These are phyloP conservation scores for Haemorhous mexicanus DNA, from an alignment of 2,113 vertebrate genomes.

Conservation along the genomic window DNA sequence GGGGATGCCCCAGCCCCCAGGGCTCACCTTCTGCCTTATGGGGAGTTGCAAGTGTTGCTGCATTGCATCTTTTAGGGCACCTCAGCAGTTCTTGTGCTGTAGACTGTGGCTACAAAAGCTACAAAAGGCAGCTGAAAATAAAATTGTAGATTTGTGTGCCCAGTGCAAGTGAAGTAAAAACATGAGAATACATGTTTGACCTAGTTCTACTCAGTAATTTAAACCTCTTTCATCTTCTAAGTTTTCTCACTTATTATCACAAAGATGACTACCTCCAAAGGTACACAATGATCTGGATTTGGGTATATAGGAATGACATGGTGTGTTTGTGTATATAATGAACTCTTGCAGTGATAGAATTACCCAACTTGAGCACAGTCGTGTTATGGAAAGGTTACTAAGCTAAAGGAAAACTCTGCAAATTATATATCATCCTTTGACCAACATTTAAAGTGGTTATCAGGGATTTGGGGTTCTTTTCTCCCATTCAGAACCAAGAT, in stretches of 20 bases:
- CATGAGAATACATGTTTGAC: background rate
- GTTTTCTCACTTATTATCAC: background rate
- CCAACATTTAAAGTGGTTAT: background rate
- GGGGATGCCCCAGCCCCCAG: background rate
- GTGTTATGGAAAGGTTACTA: background rate
- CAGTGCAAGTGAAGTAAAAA: background rate
- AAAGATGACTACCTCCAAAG: background rate
- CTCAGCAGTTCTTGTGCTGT: background rate
- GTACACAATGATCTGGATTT: background rate
- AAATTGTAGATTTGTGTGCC: background rate
- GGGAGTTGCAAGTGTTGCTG: background rate
- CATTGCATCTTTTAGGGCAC: rapidly evolving
- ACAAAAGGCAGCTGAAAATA: background rate
- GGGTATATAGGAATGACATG: background rate
- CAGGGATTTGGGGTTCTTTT: rapidly evolving
- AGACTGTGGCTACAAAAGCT: background rate
- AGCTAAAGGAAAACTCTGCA: background rate
- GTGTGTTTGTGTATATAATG: background rate
- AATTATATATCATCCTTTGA: background rate
- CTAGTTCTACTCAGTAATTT: background rate
- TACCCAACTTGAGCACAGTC: background rate
- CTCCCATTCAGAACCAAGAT: background rate
- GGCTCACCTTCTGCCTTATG: background rate
- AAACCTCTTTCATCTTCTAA: background rate
- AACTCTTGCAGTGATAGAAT: background rate